These are phyloP conservation scores for Schizaphis graminum DNA, from an alignment of 2,888 invertebrate genomes.

Conservation along the genomic window DNA sequence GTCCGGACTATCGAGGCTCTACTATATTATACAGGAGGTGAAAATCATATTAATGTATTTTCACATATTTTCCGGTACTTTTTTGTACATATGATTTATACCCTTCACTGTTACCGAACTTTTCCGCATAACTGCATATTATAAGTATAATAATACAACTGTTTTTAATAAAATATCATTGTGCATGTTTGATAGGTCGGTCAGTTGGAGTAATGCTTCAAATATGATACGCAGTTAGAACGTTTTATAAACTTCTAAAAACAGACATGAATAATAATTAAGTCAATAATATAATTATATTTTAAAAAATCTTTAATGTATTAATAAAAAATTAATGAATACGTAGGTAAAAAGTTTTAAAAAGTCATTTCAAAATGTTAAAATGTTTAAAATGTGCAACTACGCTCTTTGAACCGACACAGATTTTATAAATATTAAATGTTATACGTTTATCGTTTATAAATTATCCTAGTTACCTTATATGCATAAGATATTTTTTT, in stretches of 20 bases:
- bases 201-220: background rate
- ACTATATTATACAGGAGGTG: background rate
- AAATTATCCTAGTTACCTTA: background rate
- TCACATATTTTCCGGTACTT: background rate
- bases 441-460: background rate
- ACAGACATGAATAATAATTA: background rate
- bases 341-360: background rate
- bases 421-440: background rate
- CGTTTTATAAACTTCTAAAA: constrained; percentile 78
- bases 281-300: background rate
- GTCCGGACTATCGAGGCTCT: too few relatives aligned
- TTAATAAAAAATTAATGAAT: constrained; percentile 7
- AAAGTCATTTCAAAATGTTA: background rate
- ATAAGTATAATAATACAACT: background rate
- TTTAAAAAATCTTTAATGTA: background rate
- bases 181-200: background rate
- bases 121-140: background rate
- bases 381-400: background rate
- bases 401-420: background rate
- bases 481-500: background rate
- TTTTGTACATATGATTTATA: background rate
- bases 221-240: background rate
- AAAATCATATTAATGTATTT: background rate
- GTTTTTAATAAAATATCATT: background rate
- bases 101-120: background rate